Percentiles rank a stretch among this genome's conserved stretches.
Evolutionary conservation across 2,888 invertebrate genomes (phyloP).

Genomic region (Horisme vitalbata): DNA sequence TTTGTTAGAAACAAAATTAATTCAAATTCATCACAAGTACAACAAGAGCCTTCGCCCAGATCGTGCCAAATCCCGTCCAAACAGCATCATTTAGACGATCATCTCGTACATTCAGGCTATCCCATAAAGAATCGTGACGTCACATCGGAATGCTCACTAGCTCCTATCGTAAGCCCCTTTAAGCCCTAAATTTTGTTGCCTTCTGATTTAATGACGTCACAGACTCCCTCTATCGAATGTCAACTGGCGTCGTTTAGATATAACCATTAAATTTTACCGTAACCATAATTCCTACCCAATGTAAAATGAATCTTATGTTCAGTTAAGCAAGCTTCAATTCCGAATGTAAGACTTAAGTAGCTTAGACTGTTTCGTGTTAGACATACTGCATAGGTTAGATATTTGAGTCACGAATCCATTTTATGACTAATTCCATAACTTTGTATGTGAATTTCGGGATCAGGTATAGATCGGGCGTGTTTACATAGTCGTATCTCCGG

Average conservation of each 20-base stretch:
- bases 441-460: constrained; percentile 81
- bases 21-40: background rate
- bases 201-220: constrained; percentile 82
- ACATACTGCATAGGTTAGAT: constrained; percentile 72
- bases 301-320: constrained; percentile 8
- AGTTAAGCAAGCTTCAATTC: constrained; percentile 20
- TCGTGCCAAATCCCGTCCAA: constrained; percentile 9
- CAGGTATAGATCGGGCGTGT: constrained; percentile 69
- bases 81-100: constrained; percentile 24
- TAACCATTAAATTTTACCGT: constrained; percentile 26
- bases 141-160: constrained; percentile 40
- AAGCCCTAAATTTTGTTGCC: constrained; percentile 74
- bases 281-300: background rate
- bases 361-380: constrained; percentile 31
- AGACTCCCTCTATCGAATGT: constrained; percentile 80
- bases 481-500: constrained; percentile 69
- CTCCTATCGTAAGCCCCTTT: constrained; percentile 60
- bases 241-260: constrained; percentile 68
- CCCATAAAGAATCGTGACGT: constrained; percentile 41
- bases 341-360: background rate
- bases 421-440: constrained; percentile 84
- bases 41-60: background rate
- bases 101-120: constrained; percentile 26
- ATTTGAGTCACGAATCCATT: constrained; percentile 82
- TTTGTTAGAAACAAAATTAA: no score